phyloP scores from a whole-genome alignment of 2,113 vertebrate genomes.

The Neomonachus schauinslandi region DNA sequence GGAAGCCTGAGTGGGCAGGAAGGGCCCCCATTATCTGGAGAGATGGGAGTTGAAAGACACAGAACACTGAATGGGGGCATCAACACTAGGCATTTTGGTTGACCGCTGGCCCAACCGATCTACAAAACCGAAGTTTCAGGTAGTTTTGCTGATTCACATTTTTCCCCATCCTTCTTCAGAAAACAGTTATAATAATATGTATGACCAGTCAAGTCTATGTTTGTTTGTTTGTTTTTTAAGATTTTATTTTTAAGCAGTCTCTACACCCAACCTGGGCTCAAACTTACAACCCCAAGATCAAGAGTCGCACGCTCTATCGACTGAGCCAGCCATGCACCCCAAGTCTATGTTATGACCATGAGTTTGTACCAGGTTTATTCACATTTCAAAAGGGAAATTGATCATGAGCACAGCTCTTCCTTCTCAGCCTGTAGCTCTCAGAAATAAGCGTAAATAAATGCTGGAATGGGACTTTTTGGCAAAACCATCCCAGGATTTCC shows the following conservation, averaged over 20 bases:
- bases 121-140: neutral
- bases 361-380: neutral
- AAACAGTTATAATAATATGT: neutral
- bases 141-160: neutral
- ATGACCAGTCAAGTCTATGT: neutral
- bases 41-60: neutral
- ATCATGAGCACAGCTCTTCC: neutral
- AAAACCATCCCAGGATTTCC: conserved; percentile 51
- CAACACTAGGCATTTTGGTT: neutral
- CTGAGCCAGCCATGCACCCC: neutral
- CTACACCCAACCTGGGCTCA: neutral
- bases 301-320: neutral
- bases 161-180: neutral
- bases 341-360: neutral
- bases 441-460: conserved; percentile 19
- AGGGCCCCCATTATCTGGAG: neutral
- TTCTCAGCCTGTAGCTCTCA: neutral
- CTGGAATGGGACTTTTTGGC: neutral
- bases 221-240: neutral
- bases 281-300: neutral
- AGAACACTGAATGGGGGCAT: neutral
- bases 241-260: neutral
- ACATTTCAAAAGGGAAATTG: conserved; percentile 34
- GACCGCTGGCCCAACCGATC: neutral
- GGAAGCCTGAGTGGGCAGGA: neutral